These are phyloP conservation scores for Caradrina clavipalpis DNA, from an alignment of 2,888 invertebrate genomes.

Conservation along the genomic window DNA sequence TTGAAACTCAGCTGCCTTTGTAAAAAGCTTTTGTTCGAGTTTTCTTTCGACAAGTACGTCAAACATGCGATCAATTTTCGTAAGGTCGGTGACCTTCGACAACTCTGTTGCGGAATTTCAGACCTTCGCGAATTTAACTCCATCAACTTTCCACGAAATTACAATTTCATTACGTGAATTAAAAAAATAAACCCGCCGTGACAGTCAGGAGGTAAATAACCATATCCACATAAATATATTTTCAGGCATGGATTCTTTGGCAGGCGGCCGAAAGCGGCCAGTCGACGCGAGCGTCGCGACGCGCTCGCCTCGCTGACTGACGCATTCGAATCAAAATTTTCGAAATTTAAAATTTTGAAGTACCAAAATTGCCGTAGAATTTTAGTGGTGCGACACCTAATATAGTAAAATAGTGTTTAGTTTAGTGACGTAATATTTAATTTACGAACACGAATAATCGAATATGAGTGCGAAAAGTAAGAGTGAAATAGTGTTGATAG, in stretches of 20 bases:
- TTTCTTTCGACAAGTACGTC: conserved; percentile 17
- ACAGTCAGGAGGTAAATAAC: conserved; percentile 74
- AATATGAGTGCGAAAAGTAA: conserved; percentile 65
- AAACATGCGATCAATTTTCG: conserved; percentile 34
- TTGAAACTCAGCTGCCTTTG: neutral
- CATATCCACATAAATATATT: conserved; percentile 88
- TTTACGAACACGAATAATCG: conserved; percentile 59
- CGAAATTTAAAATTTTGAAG: conserved; percentile 71
- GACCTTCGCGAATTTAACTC: conserved; percentile 13
- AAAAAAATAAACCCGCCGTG: conserved; percentile 60
- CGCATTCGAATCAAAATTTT: conserved; percentile 70
- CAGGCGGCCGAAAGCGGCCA: conserved; percentile 86
- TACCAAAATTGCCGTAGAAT: conserved; percentile 39
- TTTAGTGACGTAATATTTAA: conserved; percentile 49
- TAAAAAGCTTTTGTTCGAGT: neutral
- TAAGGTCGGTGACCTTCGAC: conserved; percentile 31
- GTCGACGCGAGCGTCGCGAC: conserved; percentile 83
- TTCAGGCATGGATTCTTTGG: conserved; percentile 87
- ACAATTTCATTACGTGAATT: conserved; percentile 27
- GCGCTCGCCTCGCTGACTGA: conserved; percentile 80
- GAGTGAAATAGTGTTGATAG: conserved; percentile 55
- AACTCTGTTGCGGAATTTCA: conserved; percentile 11
- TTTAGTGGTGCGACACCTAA: conserved; percentile 57
- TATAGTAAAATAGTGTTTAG: conserved; percentile 33
- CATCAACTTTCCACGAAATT: neutral